Conservation (phyloP, 2,113 vertebrate species). For the Papio anubis region DNA sequence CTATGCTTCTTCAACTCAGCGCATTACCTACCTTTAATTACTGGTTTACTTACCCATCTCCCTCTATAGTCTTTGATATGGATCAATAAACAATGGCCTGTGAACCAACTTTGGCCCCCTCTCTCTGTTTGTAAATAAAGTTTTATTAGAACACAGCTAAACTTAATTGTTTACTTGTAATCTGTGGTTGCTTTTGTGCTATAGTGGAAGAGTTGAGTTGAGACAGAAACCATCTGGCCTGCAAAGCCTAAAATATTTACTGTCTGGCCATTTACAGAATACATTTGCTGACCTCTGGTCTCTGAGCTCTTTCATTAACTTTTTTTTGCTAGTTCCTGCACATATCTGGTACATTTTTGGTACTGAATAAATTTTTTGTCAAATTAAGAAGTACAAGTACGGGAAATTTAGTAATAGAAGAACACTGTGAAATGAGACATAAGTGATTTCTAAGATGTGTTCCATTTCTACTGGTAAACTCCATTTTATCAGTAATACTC, state of each 20-base stretch:
- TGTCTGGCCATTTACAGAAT: not conserved
- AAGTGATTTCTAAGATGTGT: not conserved
- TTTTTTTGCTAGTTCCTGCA: not conserved
- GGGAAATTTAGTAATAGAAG: not conserved
- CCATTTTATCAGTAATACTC: not conserved
- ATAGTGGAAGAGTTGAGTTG: not conserved
- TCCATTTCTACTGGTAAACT: not conserved
- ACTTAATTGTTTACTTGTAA: not conserved
- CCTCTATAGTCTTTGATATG: not conserved
- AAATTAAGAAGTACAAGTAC: not conserved
- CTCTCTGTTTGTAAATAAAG: not conserved
- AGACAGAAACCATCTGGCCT: not conserved
- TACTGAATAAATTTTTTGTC: not conserved
- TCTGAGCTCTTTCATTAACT: not conserved
- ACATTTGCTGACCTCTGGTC: not conserved
- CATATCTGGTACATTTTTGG: not conserved
- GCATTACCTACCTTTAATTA: not conserved
- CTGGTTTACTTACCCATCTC: not conserved
- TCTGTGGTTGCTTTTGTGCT: not conserved
- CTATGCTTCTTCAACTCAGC: not conserved
- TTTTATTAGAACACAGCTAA: not conserved
- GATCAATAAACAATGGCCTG: not conserved
- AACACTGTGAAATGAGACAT: not conserved
- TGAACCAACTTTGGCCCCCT: not conserved
- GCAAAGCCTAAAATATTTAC: not conserved